Evolutionary conservation across 2,113 vertebrate genomes (phyloP).

Genomic region (Willisornis vidua): DNA sequence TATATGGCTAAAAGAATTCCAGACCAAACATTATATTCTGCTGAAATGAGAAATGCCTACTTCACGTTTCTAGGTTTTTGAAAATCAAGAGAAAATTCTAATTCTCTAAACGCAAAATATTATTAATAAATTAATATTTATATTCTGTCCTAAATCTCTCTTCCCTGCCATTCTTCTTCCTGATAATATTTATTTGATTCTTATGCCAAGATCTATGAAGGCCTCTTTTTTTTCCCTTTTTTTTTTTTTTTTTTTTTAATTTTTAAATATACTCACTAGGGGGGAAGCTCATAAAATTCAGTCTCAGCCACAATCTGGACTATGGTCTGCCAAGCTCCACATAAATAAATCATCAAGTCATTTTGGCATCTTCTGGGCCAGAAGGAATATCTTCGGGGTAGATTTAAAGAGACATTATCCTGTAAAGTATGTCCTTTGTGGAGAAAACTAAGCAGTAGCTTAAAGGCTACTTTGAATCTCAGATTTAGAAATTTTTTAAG

Average conservation of each 20-base stretch:
- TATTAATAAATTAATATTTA: conserved; percentile 45
- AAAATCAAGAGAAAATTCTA: conserved; percentile 53
- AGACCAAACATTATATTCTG: conserved; percentile 1
- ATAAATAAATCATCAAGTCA: conserved; percentile 82
- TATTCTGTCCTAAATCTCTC: not conserved
- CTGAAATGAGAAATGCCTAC: not conserved
- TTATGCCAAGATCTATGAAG: conserved; percentile 52
- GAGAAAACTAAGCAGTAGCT: not conserved
- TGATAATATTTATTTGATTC: conserved; percentile 42
- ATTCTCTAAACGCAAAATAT: conserved; percentile 18
- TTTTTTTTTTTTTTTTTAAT: conserved; percentile 21
- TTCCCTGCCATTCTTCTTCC: conserved; percentile 23
- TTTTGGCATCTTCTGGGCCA: conserved; percentile 78
- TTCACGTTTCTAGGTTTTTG: not conserved
- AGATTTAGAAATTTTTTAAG: not conserved
- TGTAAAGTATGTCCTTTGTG: conserved; percentile 25
- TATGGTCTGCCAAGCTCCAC: conserved; percentile 76
- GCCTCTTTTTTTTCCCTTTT: not conserved
- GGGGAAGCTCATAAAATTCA: conserved; percentile 78
- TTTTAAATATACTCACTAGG: conserved; percentile 75
- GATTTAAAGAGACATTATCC: conserved; percentile 77
- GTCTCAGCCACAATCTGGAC: conserved; percentile 78
- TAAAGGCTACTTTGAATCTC: not conserved
- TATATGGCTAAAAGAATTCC: conserved; percentile 1
- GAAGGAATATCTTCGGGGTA: conserved; percentile 69